These are phyloP conservation scores for Drosophila equinoxialis DNA, from an alignment of 1,140 invertebrate species.

Conservation along the genomic window DNA sequence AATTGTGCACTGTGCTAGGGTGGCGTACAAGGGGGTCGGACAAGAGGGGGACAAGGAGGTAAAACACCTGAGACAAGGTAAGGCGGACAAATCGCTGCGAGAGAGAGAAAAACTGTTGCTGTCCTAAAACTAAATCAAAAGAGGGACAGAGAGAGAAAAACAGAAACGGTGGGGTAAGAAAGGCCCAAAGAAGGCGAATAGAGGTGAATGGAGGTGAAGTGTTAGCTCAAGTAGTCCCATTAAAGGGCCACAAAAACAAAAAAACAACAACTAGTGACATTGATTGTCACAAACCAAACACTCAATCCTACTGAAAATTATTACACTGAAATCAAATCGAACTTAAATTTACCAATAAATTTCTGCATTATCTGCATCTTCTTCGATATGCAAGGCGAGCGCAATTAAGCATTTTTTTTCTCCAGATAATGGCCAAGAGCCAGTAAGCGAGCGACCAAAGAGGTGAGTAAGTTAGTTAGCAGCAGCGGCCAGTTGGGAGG, in stretches of 20 bases:
- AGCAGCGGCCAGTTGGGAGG: neutral
- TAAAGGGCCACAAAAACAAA: neutral
- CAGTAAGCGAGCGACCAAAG: constrained; percentile 26
- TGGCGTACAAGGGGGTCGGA: neutral
- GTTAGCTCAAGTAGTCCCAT: neutral
- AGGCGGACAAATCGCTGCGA: neutral
- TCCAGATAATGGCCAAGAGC: too few relatives aligned
- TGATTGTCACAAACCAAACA: neutral
- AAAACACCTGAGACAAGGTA: constrained; percentile 13
- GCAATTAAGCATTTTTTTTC: too few relatives aligned
- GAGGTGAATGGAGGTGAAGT: neutral
- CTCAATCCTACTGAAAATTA: too few relatives aligned
- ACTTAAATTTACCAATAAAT: neutral
- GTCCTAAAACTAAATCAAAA: neutral
- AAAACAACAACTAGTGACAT: neutral
- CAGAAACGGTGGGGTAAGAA: neutral
- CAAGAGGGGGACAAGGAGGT: neutral
- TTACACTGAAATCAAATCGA: neutral
- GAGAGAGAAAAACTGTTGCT: neutral
- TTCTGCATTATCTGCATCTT: constrained; percentile 1
- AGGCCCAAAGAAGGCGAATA: neutral
- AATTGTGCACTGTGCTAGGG: constrained; percentile 48
- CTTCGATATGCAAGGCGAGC: constrained; percentile 24
- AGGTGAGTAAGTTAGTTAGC: neutral
- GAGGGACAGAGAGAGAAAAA: neutral